A percentile compares a stretch with the other conserved stretches of the same genome.
Evolutionary conservation across 1,140 invertebrate genomes (phyloP).

Genomic region (Drosophila obscura): DNA sequence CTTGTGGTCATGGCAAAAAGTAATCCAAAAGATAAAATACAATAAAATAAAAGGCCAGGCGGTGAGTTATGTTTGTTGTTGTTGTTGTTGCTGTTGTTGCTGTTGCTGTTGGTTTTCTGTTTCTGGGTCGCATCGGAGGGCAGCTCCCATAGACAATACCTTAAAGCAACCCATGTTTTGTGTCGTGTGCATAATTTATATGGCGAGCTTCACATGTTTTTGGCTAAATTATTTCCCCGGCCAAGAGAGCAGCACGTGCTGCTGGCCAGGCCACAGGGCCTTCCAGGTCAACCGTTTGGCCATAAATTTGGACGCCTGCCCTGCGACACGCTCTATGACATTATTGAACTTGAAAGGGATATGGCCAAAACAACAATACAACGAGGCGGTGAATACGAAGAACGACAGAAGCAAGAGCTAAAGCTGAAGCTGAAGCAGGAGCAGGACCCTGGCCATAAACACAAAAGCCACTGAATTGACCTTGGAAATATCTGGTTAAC

Average conservation of each 20-base stretch:
- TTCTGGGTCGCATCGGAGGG: slow-evolving; percentile 56
- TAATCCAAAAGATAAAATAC: slow-evolving; percentile 82
- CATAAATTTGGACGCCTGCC: slow-evolving; percentile 77
- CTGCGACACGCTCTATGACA: slow-evolving; percentile 80
- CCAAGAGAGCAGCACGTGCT: slow-evolving; percentile 56
- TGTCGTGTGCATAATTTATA: slow-evolving; percentile 77
- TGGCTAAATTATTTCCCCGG: slow-evolving; percentile 78
- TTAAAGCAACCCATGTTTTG: slow-evolving; percentile 57
- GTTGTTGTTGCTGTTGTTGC: slow-evolving; percentile 23
- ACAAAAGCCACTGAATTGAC: slow-evolving; percentile 65
- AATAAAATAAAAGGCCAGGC: slow-evolving; percentile 81
- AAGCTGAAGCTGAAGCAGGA: slow-evolving; percentile 16
- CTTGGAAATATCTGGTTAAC: slow-evolving; percentile 43
- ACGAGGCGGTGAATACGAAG: slow-evolving; percentile 3
- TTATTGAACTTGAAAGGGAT: slow-evolving; percentile 80
- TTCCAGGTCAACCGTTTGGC: slow-evolving; percentile 74
- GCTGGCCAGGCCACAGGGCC: slow-evolving; percentile 41
- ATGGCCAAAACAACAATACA: slow-evolving; percentile 53
- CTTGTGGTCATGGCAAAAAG: slow-evolving; percentile 81
- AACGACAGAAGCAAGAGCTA: slow-evolving; percentile 1
- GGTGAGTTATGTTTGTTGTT: slow-evolving; percentile 69
- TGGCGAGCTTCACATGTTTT: slow-evolving; percentile 77
- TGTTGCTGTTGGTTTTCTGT: slow-evolving; percentile 13
- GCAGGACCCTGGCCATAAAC: slow-evolving; percentile 31
- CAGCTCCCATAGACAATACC: slow-evolving; percentile 74